Conservation (phyloP, 2,797 vertebrate species). For the Margarornis squamiger region DNA sequence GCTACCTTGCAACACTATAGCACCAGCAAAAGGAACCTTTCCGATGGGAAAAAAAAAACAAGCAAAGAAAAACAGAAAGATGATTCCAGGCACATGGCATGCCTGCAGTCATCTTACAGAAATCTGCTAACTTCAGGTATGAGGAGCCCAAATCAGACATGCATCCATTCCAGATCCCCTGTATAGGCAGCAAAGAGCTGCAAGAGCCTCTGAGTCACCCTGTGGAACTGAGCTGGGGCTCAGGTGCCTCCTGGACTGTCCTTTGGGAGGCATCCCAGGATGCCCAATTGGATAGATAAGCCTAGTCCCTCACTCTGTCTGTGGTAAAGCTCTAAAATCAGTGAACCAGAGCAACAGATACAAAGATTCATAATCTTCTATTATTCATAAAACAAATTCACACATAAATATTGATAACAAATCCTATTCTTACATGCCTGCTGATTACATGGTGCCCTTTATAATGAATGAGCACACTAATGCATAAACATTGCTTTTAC, state of each 20-base stretch:
- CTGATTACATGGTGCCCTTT: neutral
- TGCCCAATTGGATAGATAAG: fast-evolving
- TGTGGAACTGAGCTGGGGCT: neutral
- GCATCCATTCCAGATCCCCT: neutral
- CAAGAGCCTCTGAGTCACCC: neutral
- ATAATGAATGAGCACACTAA: neutral
- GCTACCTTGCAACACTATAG: neutral
- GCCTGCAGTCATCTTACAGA: neutral
- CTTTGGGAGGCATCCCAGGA: neutral
- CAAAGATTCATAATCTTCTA: neutral
- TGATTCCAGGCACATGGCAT: neutral
- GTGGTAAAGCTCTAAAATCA: neutral
- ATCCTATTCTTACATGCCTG: neutral
- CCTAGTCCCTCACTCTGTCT: neutral
- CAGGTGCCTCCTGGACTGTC: neutral
- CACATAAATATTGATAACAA: slow-evolving; percentile 22
- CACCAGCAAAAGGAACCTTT: neutral
- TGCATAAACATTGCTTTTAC: neutral
- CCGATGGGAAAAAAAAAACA: neutral
- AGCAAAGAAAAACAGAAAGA: neutral
- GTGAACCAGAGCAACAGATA: neutral
- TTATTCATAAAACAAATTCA: neutral
- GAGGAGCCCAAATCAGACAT: neutral
- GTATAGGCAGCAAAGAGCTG: neutral
- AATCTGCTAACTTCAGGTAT: neutral